These are phyloP conservation scores for Corythoichthys intestinalis DNA, from an alignment of 2,113 vertebrate genomes.

Conservation along the genomic window DNA sequence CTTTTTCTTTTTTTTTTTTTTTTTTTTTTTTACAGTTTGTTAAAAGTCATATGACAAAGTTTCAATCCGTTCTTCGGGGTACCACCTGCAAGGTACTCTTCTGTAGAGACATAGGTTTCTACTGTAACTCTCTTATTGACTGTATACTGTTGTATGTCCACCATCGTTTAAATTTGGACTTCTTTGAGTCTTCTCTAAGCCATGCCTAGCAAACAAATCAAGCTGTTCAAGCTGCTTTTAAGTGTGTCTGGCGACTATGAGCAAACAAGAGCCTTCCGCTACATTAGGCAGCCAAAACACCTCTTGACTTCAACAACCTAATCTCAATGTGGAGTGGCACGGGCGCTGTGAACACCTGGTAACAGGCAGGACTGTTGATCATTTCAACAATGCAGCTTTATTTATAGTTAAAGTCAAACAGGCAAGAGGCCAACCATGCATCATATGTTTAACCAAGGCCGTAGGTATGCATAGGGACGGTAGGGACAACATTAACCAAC, in stretches of 20 bases:
- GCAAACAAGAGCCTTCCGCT: slow-evolving; percentile 57
- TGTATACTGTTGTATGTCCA: not conserved
- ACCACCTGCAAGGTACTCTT: not conserved
- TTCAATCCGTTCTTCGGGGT: not conserved
- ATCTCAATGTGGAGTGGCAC: slow-evolving; percentile 59
- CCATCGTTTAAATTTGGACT: not conserved
- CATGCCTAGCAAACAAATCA: slow-evolving; percentile 2
- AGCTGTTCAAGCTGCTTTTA: slow-evolving; percentile 17
- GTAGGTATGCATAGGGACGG: too few relatives aligned
- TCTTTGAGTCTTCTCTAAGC: slow-evolving; percentile 7
- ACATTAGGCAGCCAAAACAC: slow-evolving; percentile 66
- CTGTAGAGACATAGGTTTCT: not conserved
- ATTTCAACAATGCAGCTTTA: not conserved
- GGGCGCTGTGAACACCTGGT: slow-evolving; percentile 59
- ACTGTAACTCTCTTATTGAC: not conserved
- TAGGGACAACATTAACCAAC: too few relatives aligned
- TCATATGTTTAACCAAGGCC: not conserved
- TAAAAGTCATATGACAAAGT: not conserved
- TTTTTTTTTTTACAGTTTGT: not conserved
- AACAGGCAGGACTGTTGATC: slow-evolving; percentile 6
- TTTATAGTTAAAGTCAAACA: not conserved
- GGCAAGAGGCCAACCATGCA: not conserved
- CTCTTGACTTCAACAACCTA: slow-evolving; percentile 53
- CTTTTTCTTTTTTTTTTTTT: not conserved
- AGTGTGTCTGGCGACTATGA: slow-evolving; percentile 9